Percentiles rank a stretch among this genome's conserved stretches.
Conservation (phyloP, 2,888 invertebrate species). For the Pinctada fucata region DNA sequence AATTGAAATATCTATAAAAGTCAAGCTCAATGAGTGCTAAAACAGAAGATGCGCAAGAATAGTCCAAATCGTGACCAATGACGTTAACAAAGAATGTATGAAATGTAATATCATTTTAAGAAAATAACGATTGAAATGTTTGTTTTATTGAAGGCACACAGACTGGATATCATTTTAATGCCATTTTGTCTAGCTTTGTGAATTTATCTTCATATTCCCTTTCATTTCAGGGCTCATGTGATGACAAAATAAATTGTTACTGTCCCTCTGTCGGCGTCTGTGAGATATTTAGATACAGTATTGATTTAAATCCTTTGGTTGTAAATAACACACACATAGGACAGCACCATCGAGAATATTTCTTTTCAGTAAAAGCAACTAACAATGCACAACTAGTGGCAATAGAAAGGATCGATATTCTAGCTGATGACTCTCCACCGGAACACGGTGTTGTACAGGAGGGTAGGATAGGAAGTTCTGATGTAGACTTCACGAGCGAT, state of each 20-base stretch:
- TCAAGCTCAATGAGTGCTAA: too few species aligned
- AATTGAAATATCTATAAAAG: too few species aligned
- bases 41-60: too few species aligned
- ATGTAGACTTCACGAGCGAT: slow-evolving; percentile 56
- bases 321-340: slow-evolving; percentile 40
- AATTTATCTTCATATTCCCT: neutral
- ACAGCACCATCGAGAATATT: slow-evolving; percentile 56
- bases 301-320: slow-evolving; percentile 41
- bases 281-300: slow-evolving; percentile 40
- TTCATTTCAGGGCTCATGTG: slow-evolving; percentile 35
- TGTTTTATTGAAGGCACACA: too few species aligned
- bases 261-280: slow-evolving; percentile 53
- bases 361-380: slow-evolving; percentile 49
- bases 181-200: neutral
- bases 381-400: slow-evolving; percentile 49
- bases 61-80: too few species aligned
- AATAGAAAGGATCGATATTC: slow-evolving; percentile 46
- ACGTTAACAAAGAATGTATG: too few species aligned
- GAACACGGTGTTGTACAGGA: slow-evolving; percentile 47
- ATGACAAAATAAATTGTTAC: slow-evolving; percentile 33
- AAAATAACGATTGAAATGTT: too few species aligned
- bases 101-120: too few species aligned
- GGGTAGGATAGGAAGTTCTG: slow-evolving; percentile 40
- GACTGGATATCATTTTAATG: neutral
- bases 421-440: slow-evolving; percentile 53